Base-by-base conservation (phyloP, 2,888 invertebrate species). In the Trissoscelio sp. region DNA sequence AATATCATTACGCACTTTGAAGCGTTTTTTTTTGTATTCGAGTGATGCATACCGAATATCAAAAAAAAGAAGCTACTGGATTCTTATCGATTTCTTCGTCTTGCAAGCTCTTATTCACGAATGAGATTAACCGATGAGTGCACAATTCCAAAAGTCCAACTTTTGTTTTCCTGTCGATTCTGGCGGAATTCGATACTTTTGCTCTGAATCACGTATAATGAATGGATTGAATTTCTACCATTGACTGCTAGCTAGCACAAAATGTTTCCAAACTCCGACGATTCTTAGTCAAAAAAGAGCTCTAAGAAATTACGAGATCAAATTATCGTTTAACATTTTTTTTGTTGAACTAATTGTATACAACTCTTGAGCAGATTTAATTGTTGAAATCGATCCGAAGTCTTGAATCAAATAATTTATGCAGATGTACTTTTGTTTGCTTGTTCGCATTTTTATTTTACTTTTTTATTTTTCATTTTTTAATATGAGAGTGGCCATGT, bases 11-110 rank as follows among this genome's bases (percentile, higher is more conserved):
- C n/a, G n/a, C n/a, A n/a, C n/a, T n/a, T n/a, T n/a, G n/a, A n/a
- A n/a, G n/a, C n/a, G n/a, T n/a, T n/a, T n/a, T n/a, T n/a, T n/a
- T n/a, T n/a, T n/a, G n/a, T n/a, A n/a, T n/a, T n/a, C n/a, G n/a
- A n/a, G n/a, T n/a, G n/a, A n/a, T n/a, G n/a, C n/a, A n/a, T n/a
- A n/a, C n/a, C n/a, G n/a, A n/a, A n/a, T n/a, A n/a, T n/a, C n/a
- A n/a, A n/a, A n/a, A n/a, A 74, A 74, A 79, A 70, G 39, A 18
- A 72, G 57, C 64, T 28, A 46, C 24, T 55, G 42, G 28, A 79
- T 73, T 77, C 75, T 70, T 79, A 83, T 81, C 81, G 79, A 83
- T 81, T 81, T 77, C 70, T 73, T 79, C 77, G 79, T 58, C 74
- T 81, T 66, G 69, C 55, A 16, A 67, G 67, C 37, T 81, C 73